A percentile compares a stretch with the other conserved stretches of the same genome.
Conservation (phyloP, 2,797 vertebrate genomes). For the Pagetopsis macropterus region DNA sequence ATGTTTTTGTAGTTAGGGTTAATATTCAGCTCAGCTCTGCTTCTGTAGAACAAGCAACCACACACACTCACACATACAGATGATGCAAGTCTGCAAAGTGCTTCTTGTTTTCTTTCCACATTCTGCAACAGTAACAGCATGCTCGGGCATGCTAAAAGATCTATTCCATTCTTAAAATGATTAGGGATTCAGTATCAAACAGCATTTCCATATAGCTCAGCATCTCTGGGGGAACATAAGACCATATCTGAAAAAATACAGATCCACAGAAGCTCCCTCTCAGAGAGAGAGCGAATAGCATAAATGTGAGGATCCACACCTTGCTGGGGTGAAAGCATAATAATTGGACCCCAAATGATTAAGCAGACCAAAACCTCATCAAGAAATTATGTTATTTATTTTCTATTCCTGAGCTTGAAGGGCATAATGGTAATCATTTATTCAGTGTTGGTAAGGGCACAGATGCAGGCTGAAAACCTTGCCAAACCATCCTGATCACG, state of each 20-base stretch:
- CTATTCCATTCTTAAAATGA: constrained; percentile 19
- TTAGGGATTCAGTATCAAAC: constrained; percentile 45
- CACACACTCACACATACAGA: not conserved
- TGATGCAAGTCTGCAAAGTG: constrained; percentile 27
- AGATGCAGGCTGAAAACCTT: constrained; percentile 44
- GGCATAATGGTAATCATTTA: constrained; percentile 16
- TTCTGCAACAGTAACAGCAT: constrained; percentile 2
- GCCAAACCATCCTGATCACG: constrained; percentile 60
- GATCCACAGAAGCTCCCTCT: constrained; percentile 8
- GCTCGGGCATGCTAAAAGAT: constrained; percentile 4
- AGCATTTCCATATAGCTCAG: constrained; percentile 44
- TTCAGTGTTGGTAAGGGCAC: constrained; percentile 18
- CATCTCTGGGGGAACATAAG: constrained; percentile 28
- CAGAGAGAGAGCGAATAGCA: not conserved
- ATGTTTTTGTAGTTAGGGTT: not conserved
- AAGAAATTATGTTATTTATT: constrained; percentile 6
- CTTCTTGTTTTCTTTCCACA: not conserved
- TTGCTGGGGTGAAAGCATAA: not conserved
- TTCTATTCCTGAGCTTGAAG: constrained; percentile 15
- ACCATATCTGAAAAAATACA: constrained; percentile 27
- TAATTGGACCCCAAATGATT: constrained; percentile 2
- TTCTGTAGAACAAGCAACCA: not conserved
- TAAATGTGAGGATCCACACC: constrained; percentile 33
- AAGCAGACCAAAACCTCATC: constrained; percentile 11
- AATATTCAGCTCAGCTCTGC: constrained; percentile 7